Evolutionary conservation across 2,113 vertebrate genomes (phyloP).

Genomic region (Onychorhynchus coronatus): DNA sequence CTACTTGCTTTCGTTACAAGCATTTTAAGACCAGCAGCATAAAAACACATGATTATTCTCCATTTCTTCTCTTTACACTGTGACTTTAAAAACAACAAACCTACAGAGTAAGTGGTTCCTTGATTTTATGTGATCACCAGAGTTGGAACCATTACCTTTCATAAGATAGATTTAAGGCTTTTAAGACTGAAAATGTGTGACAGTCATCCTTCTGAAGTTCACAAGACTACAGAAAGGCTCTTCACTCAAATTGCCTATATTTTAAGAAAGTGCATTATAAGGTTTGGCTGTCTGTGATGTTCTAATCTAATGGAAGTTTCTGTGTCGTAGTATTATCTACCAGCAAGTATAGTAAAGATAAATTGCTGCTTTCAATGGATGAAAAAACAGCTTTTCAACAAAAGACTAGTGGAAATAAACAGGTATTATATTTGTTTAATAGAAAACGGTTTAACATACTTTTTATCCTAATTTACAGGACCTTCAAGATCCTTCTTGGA

Average conservation of each 20-base stretch:
- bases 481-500: conserved; percentile 81
- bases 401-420: background rate
- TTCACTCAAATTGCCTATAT: background rate
- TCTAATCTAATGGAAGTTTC: background rate
- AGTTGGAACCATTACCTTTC: background rate
- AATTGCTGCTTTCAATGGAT: background rate
- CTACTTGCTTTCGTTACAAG: background rate
- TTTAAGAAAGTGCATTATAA: background rate
- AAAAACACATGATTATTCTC: background rate
- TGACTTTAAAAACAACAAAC: background rate
- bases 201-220: background rate
- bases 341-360: background rate
- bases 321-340: background rate
- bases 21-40: background rate
- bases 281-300: background rate
- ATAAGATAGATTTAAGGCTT: background rate
- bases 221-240: background rate
- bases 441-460: background rate
- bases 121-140: background rate
- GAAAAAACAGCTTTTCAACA: background rate
- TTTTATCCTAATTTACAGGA: conserved; percentile 40
- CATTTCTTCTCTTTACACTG: background rate
- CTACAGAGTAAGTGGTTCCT: background rate
- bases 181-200: background rate
- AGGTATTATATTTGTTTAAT: background rate